phyloP scores from a whole-genome alignment of 2,888 invertebrate species.

The Apotomis capreana region DNA sequence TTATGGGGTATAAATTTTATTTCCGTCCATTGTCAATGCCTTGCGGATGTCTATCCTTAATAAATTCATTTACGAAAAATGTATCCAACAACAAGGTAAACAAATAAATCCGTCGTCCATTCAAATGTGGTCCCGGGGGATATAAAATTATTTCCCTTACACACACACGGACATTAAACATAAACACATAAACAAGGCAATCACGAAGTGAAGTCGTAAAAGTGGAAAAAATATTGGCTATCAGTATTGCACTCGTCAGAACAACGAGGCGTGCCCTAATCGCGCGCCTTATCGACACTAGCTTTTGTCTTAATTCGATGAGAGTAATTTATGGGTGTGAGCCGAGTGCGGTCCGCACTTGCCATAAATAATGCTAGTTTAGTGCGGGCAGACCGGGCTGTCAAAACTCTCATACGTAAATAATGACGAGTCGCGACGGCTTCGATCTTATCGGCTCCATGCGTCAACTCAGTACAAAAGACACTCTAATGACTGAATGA shows the following conservation, averaged over 20 bases:
- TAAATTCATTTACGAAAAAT: constrained; percentile 59
- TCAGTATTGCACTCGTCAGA: constrained; percentile 70
- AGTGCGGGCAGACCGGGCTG: constrained; percentile 66
- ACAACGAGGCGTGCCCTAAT: constrained; percentile 73
- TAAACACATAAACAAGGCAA: constrained; percentile 53
- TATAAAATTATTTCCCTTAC: constrained; percentile 28
- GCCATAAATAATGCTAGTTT: constrained; percentile 79
- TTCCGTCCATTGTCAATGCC: constrained; percentile 73
- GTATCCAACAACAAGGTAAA: constrained; percentile 46
- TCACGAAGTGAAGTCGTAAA: constrained; percentile 70
- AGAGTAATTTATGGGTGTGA: constrained; percentile 67
- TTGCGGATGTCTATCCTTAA: constrained; percentile 71
- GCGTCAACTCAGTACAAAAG: constrained; percentile 76
- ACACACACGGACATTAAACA: constrained; percentile 37
- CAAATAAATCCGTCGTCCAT: constrained; percentile 36
- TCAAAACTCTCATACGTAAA: constrained; percentile 79
- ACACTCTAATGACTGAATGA: constrained; percentile 79
- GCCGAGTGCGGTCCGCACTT: constrained; percentile 61
- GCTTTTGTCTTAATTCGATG: constrained; percentile 81
- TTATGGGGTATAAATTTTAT: constrained; percentile 80
- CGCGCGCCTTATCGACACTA: constrained; percentile 70
- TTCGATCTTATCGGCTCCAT: constrained; percentile 72
- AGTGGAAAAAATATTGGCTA: constrained; percentile 71
- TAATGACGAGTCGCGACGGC: constrained; percentile 70
- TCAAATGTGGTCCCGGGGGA: constrained; percentile 18